A percentile compares a stretch with the other conserved stretches of the same genome.
Conservation (phyloP, 2,888 invertebrate genomes). For the Germaria angustata region DNA sequence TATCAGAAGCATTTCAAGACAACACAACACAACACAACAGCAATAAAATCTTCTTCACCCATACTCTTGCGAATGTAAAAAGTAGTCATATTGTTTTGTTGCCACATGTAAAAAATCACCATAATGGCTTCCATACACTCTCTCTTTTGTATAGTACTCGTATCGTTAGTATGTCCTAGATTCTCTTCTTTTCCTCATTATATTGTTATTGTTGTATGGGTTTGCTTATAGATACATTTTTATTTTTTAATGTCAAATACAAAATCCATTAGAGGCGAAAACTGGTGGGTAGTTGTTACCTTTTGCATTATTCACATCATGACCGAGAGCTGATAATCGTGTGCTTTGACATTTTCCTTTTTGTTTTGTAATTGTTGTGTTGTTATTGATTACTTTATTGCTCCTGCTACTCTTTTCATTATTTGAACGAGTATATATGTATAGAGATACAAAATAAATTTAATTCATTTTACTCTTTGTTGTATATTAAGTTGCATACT, state of each 20-base stretch:
- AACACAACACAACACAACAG: slow-evolving; percentile 27
- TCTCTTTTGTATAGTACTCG: slow-evolving; percentile 12
- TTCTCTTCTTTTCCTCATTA: slow-evolving; percentile 36
- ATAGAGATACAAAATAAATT: slow-evolving; percentile 20
- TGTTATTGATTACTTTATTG: slow-evolving; percentile 64
- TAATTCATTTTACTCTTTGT: slow-evolving; percentile 34
- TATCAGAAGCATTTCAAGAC: slow-evolving; percentile 69
- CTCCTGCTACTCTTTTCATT: slow-evolving; percentile 30
- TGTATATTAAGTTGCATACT: slow-evolving; percentile 32
- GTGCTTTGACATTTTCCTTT: slow-evolving; percentile 69
- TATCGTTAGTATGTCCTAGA: slow-evolving; percentile 1
- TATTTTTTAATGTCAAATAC: slow-evolving; percentile 26
- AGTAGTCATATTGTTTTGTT: neutral
- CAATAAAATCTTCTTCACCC: slow-evolving; percentile 32
- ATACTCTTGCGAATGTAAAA: neutral
- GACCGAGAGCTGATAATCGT: slow-evolving; percentile 68
- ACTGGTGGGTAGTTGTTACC: slow-evolving; percentile 27
- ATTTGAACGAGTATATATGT: slow-evolving; percentile 28
- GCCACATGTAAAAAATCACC: slow-evolving; percentile 49
- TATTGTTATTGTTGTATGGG: neutral
- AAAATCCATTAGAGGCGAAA: slow-evolving; percentile 28
- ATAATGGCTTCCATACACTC: slow-evolving; percentile 54
- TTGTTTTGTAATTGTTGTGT: slow-evolving; percentile 66
- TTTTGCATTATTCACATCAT: slow-evolving; percentile 63
- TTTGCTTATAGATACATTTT: neutral